These are phyloP conservation scores for Amorpha juglandis DNA, from an alignment of 2,888 invertebrate genomes.

Conservation along the genomic window DNA sequence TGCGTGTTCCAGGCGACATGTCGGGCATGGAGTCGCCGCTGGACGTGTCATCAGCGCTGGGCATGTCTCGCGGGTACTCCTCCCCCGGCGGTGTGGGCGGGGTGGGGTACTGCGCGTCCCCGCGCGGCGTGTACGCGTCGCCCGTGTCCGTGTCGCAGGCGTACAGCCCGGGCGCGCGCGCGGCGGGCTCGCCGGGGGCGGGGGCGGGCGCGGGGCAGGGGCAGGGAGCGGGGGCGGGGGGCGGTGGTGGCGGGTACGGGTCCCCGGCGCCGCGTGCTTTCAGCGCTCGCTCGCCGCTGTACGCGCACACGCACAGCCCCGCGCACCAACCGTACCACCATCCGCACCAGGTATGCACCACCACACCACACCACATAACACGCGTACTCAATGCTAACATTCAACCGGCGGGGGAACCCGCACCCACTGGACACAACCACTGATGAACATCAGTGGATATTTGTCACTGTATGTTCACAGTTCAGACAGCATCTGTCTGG, in stretches of 20 bases:
- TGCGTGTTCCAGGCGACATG: constrained; percentile 26
- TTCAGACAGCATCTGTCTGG: too few species aligned
- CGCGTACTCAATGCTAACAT: background rate
- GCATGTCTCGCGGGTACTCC: constrained; percentile 50
- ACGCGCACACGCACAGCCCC: constrained; percentile 63
- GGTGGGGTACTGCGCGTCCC: constrained; percentile 57
- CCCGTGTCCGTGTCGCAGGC: constrained; percentile 72
- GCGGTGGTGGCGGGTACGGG: too few species aligned
- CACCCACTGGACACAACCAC: too few species aligned
- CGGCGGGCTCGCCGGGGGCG: constrained; percentile 47
- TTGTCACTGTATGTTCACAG: too few species aligned
- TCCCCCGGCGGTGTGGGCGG: constrained; percentile 47
- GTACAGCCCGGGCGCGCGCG: constrained; percentile 55
- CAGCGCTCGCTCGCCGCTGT: constrained; percentile 66
- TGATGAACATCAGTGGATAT: too few species aligned
- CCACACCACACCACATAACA: too few species aligned
- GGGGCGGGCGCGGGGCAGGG: constrained; percentile 29
- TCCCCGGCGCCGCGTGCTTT: constrained; percentile 54
- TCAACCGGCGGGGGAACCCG: too few species aligned
- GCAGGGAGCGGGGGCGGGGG: constrained; percentile 29
- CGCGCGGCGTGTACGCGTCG: constrained; percentile 73
- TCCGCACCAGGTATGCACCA: constrained; percentile 41
- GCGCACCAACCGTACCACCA: constrained; percentile 54
- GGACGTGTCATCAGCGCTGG: constrained; percentile 46
- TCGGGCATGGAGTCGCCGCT: constrained; percentile 59